Percentiles rank a stretch among this genome's conserved stretches.
Evolutionary conservation across 2,888 invertebrate genomes (phyloP).

Genomic region (Cephonodes hylas): DNA sequence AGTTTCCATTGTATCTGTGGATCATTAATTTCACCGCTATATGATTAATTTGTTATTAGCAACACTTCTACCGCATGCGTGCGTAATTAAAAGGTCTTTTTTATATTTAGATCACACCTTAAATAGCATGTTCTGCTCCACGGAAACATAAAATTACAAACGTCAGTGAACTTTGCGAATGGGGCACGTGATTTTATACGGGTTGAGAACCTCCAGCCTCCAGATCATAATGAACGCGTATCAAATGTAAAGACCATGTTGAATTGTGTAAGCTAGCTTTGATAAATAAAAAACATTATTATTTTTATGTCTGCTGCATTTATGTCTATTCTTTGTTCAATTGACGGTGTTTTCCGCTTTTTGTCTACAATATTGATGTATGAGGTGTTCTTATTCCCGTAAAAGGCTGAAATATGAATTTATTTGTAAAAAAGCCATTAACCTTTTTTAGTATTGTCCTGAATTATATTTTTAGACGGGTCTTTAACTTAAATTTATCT

Average conservation of each 20-base stretch:
- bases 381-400: too few species aligned
- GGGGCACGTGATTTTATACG: not conserved
- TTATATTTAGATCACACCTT: conserved; percentile 19
- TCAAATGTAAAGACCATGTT: not conserved
- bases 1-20: conserved; percentile 22
- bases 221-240: not conserved
- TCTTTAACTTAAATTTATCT: too few species aligned
- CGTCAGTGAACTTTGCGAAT: not conserved
- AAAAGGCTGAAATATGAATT: too few species aligned
- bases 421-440: too few species aligned
- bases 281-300: not conserved
- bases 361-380: too few species aligned
- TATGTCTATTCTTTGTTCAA: too few species aligned
- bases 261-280: not conserved
- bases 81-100: conserved; percentile 24
- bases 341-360: too few species aligned
- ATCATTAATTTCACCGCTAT: conserved; percentile 34
- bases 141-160: conserved; percentile 10
- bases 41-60: conserved; percentile 34
- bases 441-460: not conserved
- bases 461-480: too few species aligned
- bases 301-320: too few species aligned
- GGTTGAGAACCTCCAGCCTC: not conserved
- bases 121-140: conserved; percentile 29
- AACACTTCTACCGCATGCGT: conserved; percentile 28